Conservation (phyloP, 2,888 invertebrate genomes). For the Drosophila rubida region DNA sequence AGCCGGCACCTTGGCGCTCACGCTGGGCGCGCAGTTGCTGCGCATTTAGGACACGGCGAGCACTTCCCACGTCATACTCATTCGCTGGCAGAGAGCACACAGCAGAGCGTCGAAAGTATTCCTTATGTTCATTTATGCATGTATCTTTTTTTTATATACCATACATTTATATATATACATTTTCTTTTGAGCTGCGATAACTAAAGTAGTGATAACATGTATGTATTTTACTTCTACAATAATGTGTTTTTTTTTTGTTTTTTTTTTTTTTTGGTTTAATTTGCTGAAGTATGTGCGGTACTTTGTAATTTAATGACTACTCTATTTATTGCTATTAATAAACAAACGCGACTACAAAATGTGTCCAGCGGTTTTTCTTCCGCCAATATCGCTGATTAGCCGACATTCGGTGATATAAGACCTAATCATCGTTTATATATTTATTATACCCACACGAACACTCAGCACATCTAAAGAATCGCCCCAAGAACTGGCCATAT, state of each 20-base stretch:
- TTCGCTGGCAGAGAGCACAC: constrained; percentile 9
- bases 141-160: constrained; percentile 10
- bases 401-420: not conserved
- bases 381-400: not conserved
- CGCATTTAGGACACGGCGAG: constrained; percentile 36
- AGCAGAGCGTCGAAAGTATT: constrained; percentile 37
- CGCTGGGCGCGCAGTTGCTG: constrained; percentile 24
- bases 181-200: constrained; percentile 36
- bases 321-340: constrained; percentile 58
- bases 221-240: not conserved
- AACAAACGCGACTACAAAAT: constrained; percentile 32
- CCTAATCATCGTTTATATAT: not conserved
- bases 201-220: constrained; percentile 41
- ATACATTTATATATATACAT: not conserved
- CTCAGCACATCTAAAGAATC: not conserved
- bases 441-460: not conserved
- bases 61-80: constrained; percentile 29
- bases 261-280: constrained; percentile 5
- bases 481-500: not conserved
- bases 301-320: constrained; percentile 53
- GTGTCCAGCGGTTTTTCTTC: not conserved
- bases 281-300: constrained; percentile 39
- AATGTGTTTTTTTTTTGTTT: not conserved
- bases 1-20: constrained; percentile 44
- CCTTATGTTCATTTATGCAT: constrained; percentile 11